Base-by-base conservation (phyloP, 2,113 vertebrate species). In the Macquaria ambigua region DNA sequence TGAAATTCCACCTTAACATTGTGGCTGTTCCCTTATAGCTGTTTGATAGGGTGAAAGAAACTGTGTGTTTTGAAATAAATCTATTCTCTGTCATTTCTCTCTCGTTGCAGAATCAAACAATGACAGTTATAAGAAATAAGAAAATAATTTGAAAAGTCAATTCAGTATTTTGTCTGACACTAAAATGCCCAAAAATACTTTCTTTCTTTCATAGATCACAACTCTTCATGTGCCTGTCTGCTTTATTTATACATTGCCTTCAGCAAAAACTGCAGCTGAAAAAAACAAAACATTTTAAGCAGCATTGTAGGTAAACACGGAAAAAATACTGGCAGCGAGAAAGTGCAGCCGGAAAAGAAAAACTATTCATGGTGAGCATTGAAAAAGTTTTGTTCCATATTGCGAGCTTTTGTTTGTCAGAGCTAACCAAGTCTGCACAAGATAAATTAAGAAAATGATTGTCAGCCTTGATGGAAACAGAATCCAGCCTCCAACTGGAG, bases 221-320 rank as follows among this genome's bases (percentile, higher is more conserved):
- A 11, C 12, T 72, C 68, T 16, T n/a, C 6, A 61, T 74, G 50
- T 63, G 31, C 39, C 46, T 81, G 69, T 64, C 48, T 81, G 39
- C n/a, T 85, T 85, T 72, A 88, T 86, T 88, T 85, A 66, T 48
- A 77, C 46, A 16, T 48, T 63, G 62, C 67, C 39, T 53, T 78
- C 50, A 78, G 82, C 75, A 71, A 89, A 86, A 70, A 48, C 59
- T 48, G 50, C 25, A 67, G 68, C 58, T 37, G 37, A 63, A 53
- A 34, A 34, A 34, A 34, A 2, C 3, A 16, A 77, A 20, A 25
- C 37, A 58, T 21, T 77, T 74, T 73, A 39, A 56, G 53, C 39
- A 48, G 52, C 61, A 62, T 61, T 75, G 34, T 34, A 25, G 37
- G 73, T 81, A 82, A 83, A 87, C 56, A 75, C 23, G 16, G 70